phyloP scores from a whole-genome alignment of 2,888 invertebrate genomes.

The Limnephilus lunatus region DNA sequence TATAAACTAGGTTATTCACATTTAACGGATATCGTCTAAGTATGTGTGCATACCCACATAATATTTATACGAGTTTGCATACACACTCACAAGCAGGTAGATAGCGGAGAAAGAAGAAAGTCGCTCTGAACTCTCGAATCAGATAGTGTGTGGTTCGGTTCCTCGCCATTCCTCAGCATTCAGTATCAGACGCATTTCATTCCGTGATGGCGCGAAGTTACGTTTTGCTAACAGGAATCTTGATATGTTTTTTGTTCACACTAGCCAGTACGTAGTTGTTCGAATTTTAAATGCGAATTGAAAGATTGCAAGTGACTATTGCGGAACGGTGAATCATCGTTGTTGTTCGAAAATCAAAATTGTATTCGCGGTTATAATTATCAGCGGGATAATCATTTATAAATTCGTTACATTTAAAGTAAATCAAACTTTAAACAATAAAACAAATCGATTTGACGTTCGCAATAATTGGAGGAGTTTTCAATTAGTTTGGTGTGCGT shows the following conservation, averaged over 20 bases:
- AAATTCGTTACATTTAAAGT: neutral
- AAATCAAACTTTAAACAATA: neutral
- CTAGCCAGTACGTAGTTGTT: slow-evolving; percentile 53
- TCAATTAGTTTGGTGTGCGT: neutral
- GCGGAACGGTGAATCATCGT: neutral
- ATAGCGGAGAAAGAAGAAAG: slow-evolving; percentile 65
- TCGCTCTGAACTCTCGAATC: slow-evolving; percentile 43
- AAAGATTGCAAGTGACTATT: neutral
- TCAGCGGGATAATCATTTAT: neutral
- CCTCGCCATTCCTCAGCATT: slow-evolving; percentile 28
- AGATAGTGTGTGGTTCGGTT: neutral
- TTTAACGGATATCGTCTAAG: slow-evolving; percentile 25
- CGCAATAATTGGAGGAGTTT: neutral
- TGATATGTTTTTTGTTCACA: slow-evolving; percentile 52
- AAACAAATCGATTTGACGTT: neutral
- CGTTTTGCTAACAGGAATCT: slow-evolving; percentile 53
- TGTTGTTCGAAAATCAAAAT: neutral
- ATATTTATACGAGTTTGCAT: slow-evolving; percentile 42
- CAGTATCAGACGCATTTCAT: slow-evolving; percentile 57
- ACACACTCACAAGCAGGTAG: slow-evolving; percentile 20
- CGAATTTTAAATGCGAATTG: neutral
- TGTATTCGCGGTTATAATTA: neutral
- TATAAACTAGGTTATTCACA: slow-evolving; percentile 27
- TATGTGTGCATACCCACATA: neutral
- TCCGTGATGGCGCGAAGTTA: slow-evolving; percentile 54